These are phyloP conservation scores for Protonemura montana DNA, from an alignment of 2,888 invertebrate species.

Conservation along the genomic window DNA sequence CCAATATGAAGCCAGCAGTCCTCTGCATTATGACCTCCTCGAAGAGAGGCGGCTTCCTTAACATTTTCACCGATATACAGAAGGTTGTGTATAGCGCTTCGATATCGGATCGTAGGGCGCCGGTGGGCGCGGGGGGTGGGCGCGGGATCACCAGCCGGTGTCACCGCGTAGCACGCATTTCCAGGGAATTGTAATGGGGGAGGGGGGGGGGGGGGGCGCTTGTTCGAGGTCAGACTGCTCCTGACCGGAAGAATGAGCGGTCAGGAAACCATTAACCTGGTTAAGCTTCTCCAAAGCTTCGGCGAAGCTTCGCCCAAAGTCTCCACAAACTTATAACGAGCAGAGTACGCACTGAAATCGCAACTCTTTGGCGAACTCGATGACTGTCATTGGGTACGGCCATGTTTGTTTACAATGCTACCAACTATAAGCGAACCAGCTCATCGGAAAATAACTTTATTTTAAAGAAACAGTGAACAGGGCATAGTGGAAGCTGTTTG, in stretches of 20 bases:
- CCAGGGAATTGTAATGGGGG: neutral
- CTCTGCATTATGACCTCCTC: constrained; percentile 37
- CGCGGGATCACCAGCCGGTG: constrained; percentile 24
- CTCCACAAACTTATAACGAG: constrained; percentile 14
- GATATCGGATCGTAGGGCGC: neutral
- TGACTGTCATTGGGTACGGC: neutral
- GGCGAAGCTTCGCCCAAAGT: neutral
- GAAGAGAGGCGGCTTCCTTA: constrained; percentile 20
- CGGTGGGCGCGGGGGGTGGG: neutral
- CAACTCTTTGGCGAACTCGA: neutral
- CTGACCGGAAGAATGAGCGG: constrained; percentile 35
- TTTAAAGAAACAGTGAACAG: neutral
- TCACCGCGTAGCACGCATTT: neutral
- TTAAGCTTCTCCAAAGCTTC: constrained; percentile 7
- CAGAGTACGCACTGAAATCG: neutral
- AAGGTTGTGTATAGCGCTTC: neutral
- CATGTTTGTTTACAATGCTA: neutral
- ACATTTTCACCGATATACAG: constrained; percentile 40
- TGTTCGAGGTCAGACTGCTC: constrained; percentile 22
- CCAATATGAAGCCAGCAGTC: constrained; percentile 32
- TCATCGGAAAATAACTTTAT: neutral
- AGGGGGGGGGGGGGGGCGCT: constrained; percentile 10
- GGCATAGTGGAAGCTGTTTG: neutral
- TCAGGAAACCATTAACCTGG: constrained; percentile 46
- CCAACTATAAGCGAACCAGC: neutral